Conservation (phyloP, 2,113 vertebrate species). For the Gadus macrocephalus region DNA sequence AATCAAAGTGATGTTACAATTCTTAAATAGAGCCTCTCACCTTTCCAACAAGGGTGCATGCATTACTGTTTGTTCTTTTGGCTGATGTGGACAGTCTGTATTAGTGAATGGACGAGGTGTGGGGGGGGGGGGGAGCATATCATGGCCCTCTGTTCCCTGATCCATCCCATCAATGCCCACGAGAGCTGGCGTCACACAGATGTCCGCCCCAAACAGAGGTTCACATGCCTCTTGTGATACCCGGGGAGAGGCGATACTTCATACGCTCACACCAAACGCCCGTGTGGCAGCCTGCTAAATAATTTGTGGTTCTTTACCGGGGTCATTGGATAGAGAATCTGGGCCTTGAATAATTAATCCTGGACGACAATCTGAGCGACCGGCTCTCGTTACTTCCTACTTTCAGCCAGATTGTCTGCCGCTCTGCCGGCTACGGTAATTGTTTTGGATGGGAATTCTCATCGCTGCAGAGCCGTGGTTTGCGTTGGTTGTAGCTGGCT, state of each 20-base stretch:
- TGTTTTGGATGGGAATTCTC: constrained; percentile 62
- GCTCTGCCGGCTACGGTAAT: constrained; percentile 47
- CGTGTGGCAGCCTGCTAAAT: constrained; percentile 76
- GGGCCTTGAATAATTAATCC: constrained; percentile 74
- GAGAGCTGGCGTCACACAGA: constrained; percentile 50
- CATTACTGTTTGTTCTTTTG: constrained; percentile 32
- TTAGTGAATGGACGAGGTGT: constrained; percentile 3
- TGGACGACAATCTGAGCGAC: constrained; percentile 70
- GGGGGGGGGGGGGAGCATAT: constrained; percentile 36
- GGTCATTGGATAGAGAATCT: constrained; percentile 76
- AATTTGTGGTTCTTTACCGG: constrained; percentile 75
- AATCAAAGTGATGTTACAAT: no score
- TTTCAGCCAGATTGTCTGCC: constrained; percentile 63
- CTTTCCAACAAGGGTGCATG: constrained; percentile 31
- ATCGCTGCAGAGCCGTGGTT: neutral
- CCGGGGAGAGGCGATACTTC: constrained; percentile 55
- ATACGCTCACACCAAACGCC: constrained; percentile 58
- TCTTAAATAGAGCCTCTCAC: no score
- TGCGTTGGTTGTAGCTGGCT: no score
- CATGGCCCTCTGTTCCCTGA: constrained; percentile 54
- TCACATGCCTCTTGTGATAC: constrained; percentile 55
- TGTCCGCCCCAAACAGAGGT: constrained; percentile 34
- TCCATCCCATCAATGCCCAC: constrained; percentile 66
- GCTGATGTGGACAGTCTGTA: constrained; percentile 29
- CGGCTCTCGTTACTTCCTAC: constrained; percentile 69